Base-by-base conservation (phyloP, 35 echinoderm and acorn worm genomes). In the Eucidaris tribuloides region DNA sequence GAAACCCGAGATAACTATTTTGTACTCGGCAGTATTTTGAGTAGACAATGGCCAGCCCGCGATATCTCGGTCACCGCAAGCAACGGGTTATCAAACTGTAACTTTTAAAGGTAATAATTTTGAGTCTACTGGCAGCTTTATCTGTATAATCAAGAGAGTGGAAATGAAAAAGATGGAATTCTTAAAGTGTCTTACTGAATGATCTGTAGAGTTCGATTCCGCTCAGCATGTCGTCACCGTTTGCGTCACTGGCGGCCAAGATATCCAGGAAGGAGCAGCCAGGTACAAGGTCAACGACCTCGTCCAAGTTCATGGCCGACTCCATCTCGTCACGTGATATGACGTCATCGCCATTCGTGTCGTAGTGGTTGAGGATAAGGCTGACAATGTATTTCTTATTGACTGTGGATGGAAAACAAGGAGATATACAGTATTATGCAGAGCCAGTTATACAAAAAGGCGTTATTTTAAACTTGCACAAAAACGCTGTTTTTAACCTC, bases 151-250 rank as follows among this genome's bases (percentile, higher is more conserved):
- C n/a, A n/a, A n/a, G n/a, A n/a, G n/a, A n/a, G n/a, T n/a, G n/a
- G n/a, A n/a, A n/a, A n/a, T n/a, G n/a, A n/a, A n/a, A n/a, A n/a
- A n/a, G n/a, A n/a, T n/a, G n/a, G n/a, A n/a, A n/a, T n/a, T n/a
- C n/a, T n/a, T n/a, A n/a, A n/a, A n/a, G n/a, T n/a, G 13, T 58
- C 87, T 90, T 59, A 94, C 92, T 88, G 46, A 94, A 94, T 46
- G 80, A 81, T 55, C 84, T 60, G 80, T 94, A 90, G 81, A 94
- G 71, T 60, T 94, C 92, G 15, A 83, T 62, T 1, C 81, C 82
- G 45, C 70, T 58, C 77, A 94, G 27, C 54, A 77, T 94, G 13
- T 83, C 79, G 37, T 94, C 87, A 14, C 48, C 77, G 38, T 91
- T 91, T 14, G 36, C 34, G 63, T 96, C 93, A 60, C 72, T 57